Evolutionary conservation across 2,797 vertebrate genomes (phyloP).

Genomic region (Tragopan temminckii): DNA sequence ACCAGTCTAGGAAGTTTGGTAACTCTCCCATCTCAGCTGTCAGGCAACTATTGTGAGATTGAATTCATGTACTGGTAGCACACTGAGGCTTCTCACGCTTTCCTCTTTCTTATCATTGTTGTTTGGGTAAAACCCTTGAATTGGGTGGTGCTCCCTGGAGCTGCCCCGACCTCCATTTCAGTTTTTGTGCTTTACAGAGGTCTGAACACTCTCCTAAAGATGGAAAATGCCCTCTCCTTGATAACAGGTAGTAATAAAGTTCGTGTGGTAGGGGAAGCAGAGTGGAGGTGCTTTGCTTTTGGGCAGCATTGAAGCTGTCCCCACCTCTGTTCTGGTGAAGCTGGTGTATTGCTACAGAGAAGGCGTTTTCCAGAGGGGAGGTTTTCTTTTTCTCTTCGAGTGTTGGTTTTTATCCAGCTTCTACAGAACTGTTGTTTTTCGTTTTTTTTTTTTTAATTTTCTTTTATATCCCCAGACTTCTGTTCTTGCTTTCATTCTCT

Average conservation of each 20-base stretch:
- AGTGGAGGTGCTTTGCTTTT: background rate
- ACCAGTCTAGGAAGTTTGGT: background rate
- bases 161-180: rapidly evolving
- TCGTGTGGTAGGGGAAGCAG: background rate
- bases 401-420: background rate
- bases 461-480: background rate
- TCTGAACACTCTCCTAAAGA: background rate
- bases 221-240: background rate
- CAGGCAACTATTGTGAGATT: background rate
- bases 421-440: background rate
- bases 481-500: background rate
- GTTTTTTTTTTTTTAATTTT: background rate
- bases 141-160: background rate
- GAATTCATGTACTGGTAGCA: background rate
- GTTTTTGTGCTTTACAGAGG: background rate
- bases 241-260: background rate
- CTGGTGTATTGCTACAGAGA: background rate
- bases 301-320: background rate
- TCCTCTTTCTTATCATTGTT: background rate
- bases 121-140: rapidly evolving
- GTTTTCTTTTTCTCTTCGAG: background rate
- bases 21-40: background rate
- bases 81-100: background rate
- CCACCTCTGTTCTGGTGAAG: no score
- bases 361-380: background rate